Evolutionary conservation across 2,113 vertebrate genomes (phyloP), one percentile per base, ranked within the genome.

Genomic region (Platichthys flesus): DNA sequence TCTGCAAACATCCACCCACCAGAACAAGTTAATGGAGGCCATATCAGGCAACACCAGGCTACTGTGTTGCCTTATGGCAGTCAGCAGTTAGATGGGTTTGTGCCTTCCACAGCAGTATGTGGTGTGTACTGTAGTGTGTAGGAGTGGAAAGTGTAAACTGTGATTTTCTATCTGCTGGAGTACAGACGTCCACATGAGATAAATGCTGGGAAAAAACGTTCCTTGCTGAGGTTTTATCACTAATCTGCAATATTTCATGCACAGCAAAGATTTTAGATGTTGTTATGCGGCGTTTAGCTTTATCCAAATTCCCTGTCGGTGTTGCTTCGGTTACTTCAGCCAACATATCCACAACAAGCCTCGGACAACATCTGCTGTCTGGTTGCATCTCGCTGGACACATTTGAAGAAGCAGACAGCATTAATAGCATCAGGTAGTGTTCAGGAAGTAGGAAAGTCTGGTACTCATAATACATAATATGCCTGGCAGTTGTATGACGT

Each of bases 21-120:
- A 83, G 55, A 42, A 59, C 57, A 70, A 82, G 81, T 89, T 92
- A 91, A 93, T 87, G 81, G 91, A 82, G 83, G 83, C 79, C 67
- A 69, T 82, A 83, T 85, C 67, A 81, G 61, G 45, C 71, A 67
- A 68, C 47, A 61, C 77, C 79, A 84, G 78, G 67, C 72, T 73
- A 76, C 23, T 62, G 42, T 71, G 64, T 18, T 18, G 18, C 84
- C 80, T 82, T 70, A 68, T 80, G 84, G 85, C 83, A 87, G 56
- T 78, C 60, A 79, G 56, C 76, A 49, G 57, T 78, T 63, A 35
- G 65, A 74, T 78, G 69, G 76, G 76, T 70, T 73, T 57, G 65
- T 59, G 67, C 60, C 74, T 81, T 49, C 79, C 31, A 78, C 71
- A 59, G 57, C 28, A 82, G 31, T 7, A 6, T 68, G 57, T 24